Conservation (phyloP, 2,797 vertebrate species). For the Pempheris klunzingeri region DNA sequence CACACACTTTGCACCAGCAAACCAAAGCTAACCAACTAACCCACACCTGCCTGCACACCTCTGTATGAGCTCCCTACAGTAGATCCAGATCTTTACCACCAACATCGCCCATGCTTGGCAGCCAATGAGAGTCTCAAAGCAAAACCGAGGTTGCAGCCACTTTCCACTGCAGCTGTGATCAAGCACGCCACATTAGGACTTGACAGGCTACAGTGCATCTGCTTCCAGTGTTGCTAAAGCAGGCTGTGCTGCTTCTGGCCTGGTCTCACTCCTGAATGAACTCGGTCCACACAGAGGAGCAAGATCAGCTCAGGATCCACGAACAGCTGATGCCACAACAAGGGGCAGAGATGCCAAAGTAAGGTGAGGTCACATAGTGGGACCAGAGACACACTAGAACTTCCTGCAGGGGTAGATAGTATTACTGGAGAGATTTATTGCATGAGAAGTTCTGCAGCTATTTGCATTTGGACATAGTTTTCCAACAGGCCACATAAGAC, state of each 20-base stretch:
- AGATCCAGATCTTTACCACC: neutral
- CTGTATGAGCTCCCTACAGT: neutral
- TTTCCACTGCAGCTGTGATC: constrained; percentile 52
- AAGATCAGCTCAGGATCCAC: neutral
- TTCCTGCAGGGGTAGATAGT: constrained; percentile 27
- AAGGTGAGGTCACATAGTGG: constrained; percentile 39
- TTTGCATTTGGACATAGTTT: neutral
- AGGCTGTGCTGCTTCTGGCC: constrained; percentile 18
- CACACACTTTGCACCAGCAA: constrained; percentile 30
- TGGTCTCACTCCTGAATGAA: constrained; percentile 3
- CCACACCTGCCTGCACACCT: constrained; percentile 9
- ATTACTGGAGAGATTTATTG: neutral
- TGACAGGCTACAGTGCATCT: constrained; percentile 18
- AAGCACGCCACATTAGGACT: constrained; percentile 18
- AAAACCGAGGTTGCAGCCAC: constrained; percentile 4
- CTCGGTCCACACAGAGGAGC: neutral
- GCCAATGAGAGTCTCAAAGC: neutral
- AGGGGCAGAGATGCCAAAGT: constrained; percentile 35
- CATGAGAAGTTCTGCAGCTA: constrained; percentile 1
- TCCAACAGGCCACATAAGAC: neutral
- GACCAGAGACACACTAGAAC: constrained; percentile 28
- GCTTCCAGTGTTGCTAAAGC: constrained; percentile 27
- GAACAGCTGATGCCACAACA: constrained; percentile 8
- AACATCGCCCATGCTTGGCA: neutral
- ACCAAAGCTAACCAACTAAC: constrained; percentile 17